phyloP scores from a whole-genome alignment of 2,113 vertebrate genomes.

The Brachionichthys hirsutus region DNA sequence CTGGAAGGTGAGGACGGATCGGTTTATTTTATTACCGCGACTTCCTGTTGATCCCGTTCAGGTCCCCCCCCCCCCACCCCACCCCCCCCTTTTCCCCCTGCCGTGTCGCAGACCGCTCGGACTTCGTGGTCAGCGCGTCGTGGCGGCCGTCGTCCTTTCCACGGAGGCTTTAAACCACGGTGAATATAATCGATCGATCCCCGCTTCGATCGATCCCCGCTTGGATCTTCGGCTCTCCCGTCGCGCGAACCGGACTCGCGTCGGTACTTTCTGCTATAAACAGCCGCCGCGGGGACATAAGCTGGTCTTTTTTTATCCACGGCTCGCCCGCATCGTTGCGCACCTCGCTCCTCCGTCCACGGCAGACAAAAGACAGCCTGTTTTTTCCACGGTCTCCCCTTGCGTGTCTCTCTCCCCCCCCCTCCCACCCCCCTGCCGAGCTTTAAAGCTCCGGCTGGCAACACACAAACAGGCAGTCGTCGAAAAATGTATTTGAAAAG shows the following conservation, averaged over 20 bases:
- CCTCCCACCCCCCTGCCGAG: conserved; percentile 26
- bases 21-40: conserved; percentile 6
- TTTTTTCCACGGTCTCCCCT: conserved; percentile 63
- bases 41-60: conserved; percentile 63
- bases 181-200: conserved; percentile 44
- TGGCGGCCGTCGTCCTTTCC: conserved; percentile 64
- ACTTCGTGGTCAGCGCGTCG: conserved; percentile 77
- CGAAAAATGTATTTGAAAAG: conserved; percentile 80
- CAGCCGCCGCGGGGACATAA: conserved; percentile 48
- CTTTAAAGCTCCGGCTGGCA: conserved; percentile 62
- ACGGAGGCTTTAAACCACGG: conserved; percentile 56
- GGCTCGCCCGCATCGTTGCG: conserved; percentile 77
- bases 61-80: no score
- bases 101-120: conserved; percentile 79
- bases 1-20: conserved; percentile 53
- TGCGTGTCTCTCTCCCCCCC: conserved; percentile 22
- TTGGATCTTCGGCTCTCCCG: no score
- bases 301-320: conserved; percentile 70
- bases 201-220: conserved; percentile 15
- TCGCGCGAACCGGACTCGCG: no score
- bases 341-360: conserved; percentile 75
- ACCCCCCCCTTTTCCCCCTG: no score
- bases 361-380: conserved; percentile 75
- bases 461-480: conserved; percentile 77
- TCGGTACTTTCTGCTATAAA: conserved; percentile 55